Evolutionary conservation across 2,113 vertebrate species (phyloP), one percentile per base, ranked within the genome.

Genomic region (Zosterops pallidus): DNA sequence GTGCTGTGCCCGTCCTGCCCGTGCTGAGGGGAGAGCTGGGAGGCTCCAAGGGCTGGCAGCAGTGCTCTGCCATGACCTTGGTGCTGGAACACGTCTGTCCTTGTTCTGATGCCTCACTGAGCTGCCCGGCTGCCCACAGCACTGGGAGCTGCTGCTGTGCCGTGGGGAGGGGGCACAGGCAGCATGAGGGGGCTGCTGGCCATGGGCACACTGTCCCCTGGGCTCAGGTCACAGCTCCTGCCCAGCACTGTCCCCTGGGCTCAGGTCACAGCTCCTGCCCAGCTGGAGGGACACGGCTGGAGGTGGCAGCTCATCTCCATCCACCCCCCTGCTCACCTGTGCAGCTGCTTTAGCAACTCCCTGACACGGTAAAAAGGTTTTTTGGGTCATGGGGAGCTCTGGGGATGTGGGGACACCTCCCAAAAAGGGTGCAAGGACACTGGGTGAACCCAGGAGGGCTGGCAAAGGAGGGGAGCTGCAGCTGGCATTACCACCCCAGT

Each of bases 281-380:
- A 4, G 42, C 60, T 2, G 1, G 23, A 44, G n/a, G 14, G 50
- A 37, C 19, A 1, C 1, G 0, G n/a, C 16, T 47, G 75, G 29
- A 77, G 14, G 9, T 0, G 4, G 37, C 50, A 53, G 47, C 64
- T 62, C 78, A 7, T 3, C 55, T 20, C 63, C 68, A 22, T 5
- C 53, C 17, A 0, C 2, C 26, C 9, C 29, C 21, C 42, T 1
- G 1, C 1, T 0, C 1, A 2, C 9, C 7, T 5, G 7, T 31
- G 60, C 11, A 4, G 28, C 37, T 13, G 41, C 55, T 49, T 63
- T 2, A 37, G 64, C 4, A 4, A n/a, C 7, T 9, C 53, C 28
- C 44, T 55, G 3, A 0, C 9, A 19, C 0, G 14, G 14, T 28
- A 21, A 62, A 47, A 70, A 24, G 14, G 37, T 1, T 7, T 11